Base-by-base conservation (phyloP, 2,888 invertebrate genomes). In the Malthinus seriepunctatus region DNA sequence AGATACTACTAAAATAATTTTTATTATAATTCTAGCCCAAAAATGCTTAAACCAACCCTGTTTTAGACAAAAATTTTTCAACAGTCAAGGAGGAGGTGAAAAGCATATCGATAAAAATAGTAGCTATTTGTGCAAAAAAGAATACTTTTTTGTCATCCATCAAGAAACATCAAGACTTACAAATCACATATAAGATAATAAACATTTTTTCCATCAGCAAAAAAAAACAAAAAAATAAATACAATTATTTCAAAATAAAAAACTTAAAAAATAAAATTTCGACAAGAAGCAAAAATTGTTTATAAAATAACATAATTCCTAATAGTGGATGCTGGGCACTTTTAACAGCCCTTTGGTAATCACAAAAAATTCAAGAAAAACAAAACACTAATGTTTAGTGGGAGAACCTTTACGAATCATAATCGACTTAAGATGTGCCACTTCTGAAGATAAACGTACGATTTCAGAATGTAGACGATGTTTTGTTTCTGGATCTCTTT, bases 361-460 rank as follows among this genome's bases (percentile, higher is more conserved):
- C 60, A 60, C 60, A 60, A 60, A 48, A 45, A 38, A 35, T 39
- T 44, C 32, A 23, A 23, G 5, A 23, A 23, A 5, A 23, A 23
- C 23, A 23, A 23, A 23, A 33, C 33, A 62, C 59, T 66, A 67
- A 63, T 63, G 64, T 51, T 54, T 56, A 7, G 38, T 39, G 44
- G 66, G 52, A 44, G 71, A 66, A 52, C 76, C 77, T 33, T 86
- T 86, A 69, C 87, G 84, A 62, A 88, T 88, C 82, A 91, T 86
- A 82, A 90, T 87, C 72, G 88, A 89, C 77, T 95, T 93, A 6
- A 97, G 86, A 65, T 89, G 91, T 49, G 93, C 94, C 65, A 97
- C 94, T 79, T 97, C 96, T 1, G 91, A 90, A 33, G 95, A 94
- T 15, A 97, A 85, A 68, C 92, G 86, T 70, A 91, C 92, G 67